A percentile compares a stretch with the other conserved stretches of the same genome.
phyloP scores from a whole-genome alignment of 2,113 vertebrate species.

The Oryzias woworae region DNA sequence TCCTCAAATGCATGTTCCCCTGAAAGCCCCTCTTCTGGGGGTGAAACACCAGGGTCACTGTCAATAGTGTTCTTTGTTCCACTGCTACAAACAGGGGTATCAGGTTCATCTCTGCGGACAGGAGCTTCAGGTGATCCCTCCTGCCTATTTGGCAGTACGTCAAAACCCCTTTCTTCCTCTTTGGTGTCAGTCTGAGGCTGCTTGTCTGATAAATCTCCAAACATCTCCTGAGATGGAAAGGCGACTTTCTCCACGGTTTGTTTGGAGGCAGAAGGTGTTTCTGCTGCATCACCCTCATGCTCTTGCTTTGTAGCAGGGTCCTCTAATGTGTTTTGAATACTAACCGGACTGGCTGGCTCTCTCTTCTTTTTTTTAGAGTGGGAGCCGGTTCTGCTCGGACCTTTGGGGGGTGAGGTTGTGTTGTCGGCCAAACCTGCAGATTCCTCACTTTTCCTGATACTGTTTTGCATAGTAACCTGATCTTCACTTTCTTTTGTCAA shows the following conservation, averaged over 20 bases:
- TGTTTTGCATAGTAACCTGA: slow-evolving; percentile 3
- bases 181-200: slow-evolving; percentile 1
- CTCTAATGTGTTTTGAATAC: slow-evolving; percentile 39
- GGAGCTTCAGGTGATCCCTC: slow-evolving; percentile 23
- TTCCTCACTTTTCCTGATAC: slow-evolving; percentile 12
- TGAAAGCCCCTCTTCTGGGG: slow-evolving; percentile 39
- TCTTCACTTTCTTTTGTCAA: slow-evolving; percentile 28
- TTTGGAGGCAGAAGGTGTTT: slow-evolving; percentile 5
- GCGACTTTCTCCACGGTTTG: slow-evolving; percentile 20
- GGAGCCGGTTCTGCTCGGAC: slow-evolving; percentile 28
- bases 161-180: slow-evolving; percentile 14
- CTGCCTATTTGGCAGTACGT: slow-evolving; percentile 13
- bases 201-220: slow-evolving; percentile 11
- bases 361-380: slow-evolving; percentile 59
- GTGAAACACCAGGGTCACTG: slow-evolving; percentile 24
- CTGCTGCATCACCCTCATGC: slow-evolving; percentile 1
- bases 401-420: slow-evolving; percentile 40
- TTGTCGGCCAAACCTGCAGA: slow-evolving; percentile 15
- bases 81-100: slow-evolving; percentile 34
- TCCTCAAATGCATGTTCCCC: slow-evolving; percentile 17
- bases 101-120: slow-evolving; percentile 46
- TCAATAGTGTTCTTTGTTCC: slow-evolving; percentile 56
- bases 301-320: slow-evolving; percentile 7
- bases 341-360: slow-evolving; percentile 44
- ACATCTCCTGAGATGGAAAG: slow-evolving; percentile 18